Conservation (phyloP, 2,888 invertebrate genomes). For the Thelaira solivaga region DNA sequence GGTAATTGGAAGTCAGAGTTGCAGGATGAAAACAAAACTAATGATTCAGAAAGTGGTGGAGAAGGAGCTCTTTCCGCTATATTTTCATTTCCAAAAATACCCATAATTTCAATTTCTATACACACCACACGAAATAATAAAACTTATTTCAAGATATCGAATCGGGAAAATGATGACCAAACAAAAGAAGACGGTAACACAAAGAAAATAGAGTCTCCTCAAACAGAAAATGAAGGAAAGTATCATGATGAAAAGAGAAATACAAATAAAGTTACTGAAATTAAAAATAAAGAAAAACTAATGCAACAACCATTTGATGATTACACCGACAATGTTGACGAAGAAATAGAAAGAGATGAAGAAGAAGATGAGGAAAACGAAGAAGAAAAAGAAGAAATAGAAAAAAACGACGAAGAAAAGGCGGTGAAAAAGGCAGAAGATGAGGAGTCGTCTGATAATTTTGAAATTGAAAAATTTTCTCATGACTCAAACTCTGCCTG, state of each 20-base stretch:
- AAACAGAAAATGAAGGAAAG: background rate
- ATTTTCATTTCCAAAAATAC: conserved; percentile 51
- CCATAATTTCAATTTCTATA: conserved; percentile 48
- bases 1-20: conserved; percentile 7
- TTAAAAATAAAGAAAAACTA: background rate
- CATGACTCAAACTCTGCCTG: conserved; percentile 50
- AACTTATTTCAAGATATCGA: conserved; percentile 46
- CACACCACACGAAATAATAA: conserved; percentile 40
- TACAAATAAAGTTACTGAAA: background rate
- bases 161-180: conserved; percentile 36
- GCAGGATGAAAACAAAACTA: background rate
- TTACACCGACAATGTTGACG: background rate
- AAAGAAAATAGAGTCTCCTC: background rate
- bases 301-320: background rate
- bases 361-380: background rate
- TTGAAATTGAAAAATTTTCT: conserved; percentile 44
- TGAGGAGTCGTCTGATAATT: conserved; percentile 1
- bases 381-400: background rate
- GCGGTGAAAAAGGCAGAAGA: background rate
- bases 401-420: background rate
- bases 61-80: conserved; percentile 49
- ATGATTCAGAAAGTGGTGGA: conserved; percentile 2
- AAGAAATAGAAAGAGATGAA: background rate
- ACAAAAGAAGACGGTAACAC: background rate
- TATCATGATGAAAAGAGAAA: background rate